Base-by-base conservation (phyloP, 2,113 vertebrate species). In the Pseudorhombus dupliciocellatus region DNA sequence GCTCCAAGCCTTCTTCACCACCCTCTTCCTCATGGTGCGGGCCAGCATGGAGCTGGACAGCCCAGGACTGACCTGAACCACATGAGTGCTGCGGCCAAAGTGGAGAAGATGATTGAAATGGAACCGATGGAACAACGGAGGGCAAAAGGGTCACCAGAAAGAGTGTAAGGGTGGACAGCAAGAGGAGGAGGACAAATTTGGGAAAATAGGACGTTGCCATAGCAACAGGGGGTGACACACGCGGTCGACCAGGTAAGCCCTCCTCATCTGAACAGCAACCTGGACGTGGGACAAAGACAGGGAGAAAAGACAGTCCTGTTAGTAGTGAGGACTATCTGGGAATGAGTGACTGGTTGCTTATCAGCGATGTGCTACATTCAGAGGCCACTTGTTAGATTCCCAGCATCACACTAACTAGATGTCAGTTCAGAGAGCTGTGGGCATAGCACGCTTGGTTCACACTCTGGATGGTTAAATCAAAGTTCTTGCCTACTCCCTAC, bases 1-100 rank as follows among this genome's bases (percentile, higher is more conserved):
- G 91, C 84, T 94, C 85, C 0, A 69, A 69, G 50, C 79, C 54
- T 16, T 84, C 72, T 16, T 84, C 84, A 8, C 79, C 60, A 7
- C 88, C 85, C 1, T 84, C 69, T 26, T 87, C 80, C 9, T 83
- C 77, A 14, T 86, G 44, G 15, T 86, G 78, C 2, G 66, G n/a
- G 14, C 28, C 66, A 0, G 37, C 34, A 1, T 93, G 81, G 70
- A 99, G 46, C 56, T 87, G 94, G 66, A 98, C 95, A 0, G 96
- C 97, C 97, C 97, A 99, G 1, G 91, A 95, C 60, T 94, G 92
- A 55, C 79, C 75, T 0, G 83, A 87, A 20, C 83, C 70, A 4
- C 93, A 94, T 60, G 91, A 77, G 1, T 42, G 66, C 0, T 72
- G 73, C 1, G n/a, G 14, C 80, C 66, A 71, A 20, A 67, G 22